Percentiles rank a stretch among this genome's conserved stretches.
These are phyloP conservation scores for Chauna torquata DNA, from an alignment of 2,113 vertebrate species.

Conservation along the genomic window DNA sequence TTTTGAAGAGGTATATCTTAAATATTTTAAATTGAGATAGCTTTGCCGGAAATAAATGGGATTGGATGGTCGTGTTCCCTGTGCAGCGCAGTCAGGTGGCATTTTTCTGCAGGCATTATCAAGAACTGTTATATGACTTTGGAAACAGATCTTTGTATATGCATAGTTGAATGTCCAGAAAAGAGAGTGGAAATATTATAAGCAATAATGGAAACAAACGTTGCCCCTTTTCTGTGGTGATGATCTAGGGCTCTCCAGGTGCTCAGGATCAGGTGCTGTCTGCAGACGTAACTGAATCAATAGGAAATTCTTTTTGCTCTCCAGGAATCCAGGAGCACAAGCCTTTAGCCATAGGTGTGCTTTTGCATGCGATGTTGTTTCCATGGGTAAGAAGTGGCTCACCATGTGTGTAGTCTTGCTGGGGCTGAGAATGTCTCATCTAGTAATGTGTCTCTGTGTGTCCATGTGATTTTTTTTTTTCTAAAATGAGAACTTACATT, in stretches of 20 bases:
- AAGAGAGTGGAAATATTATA: not conserved
- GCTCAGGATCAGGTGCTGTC: not conserved
- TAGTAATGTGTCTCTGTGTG: not conserved
- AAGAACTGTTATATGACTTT: not conserved
- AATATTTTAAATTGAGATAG: not conserved
- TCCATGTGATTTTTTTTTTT: not conserved
- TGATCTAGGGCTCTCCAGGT: not conserved
- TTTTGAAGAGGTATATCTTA: constrained; percentile 75
- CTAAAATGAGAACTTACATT: not conserved
- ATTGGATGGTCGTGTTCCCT: not conserved
- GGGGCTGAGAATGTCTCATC: not conserved
- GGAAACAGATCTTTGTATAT: not conserved
- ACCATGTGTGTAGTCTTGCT: not conserved
- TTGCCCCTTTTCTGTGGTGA: not conserved
- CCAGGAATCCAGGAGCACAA: not conserved
- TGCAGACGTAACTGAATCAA: not conserved
- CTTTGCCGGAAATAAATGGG: not conserved
- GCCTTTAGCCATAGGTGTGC: not conserved
- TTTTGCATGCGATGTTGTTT: not conserved
- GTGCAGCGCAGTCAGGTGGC: not conserved
- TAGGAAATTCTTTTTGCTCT: not conserved
- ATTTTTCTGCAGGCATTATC: not conserved
- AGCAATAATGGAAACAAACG: not conserved
- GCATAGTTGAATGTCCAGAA: not conserved
- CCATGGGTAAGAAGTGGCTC: not conserved